Percentiles rank a stretch among this genome's conserved stretches.
phyloP scores from a whole-genome alignment of 1,140 invertebrate genomes.

The Calephelis virginiensis region DNA sequence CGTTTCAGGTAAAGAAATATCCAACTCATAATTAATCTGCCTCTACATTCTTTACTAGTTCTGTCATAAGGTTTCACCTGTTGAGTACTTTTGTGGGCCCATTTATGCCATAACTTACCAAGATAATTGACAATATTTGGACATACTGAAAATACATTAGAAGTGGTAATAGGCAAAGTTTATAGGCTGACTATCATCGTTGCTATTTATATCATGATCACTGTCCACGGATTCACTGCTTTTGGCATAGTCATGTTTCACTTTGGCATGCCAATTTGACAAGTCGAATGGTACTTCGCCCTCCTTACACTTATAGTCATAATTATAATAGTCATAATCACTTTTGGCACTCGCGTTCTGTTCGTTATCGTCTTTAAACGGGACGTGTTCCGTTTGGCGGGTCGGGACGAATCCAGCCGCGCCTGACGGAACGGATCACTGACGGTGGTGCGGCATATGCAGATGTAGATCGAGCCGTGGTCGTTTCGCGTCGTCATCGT shows the following conservation, averaged over 20 bases:
- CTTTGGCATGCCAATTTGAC: conserved; percentile 55
- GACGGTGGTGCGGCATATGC: conserved; percentile 61
- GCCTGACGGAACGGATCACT: conserved; percentile 52
- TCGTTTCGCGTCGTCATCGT: conserved; percentile 74
- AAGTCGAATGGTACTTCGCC: conserved; percentile 50
- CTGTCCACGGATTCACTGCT: conserved; percentile 49
- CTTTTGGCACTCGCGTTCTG: conserved; percentile 33
- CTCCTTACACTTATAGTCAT: conserved; percentile 31
- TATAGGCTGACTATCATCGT: conserved; percentile 59
- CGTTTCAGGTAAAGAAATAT: too few species aligned
- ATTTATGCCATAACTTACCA: background rate
- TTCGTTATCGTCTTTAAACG: conserved; percentile 18
- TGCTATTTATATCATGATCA: conserved; percentile 45
- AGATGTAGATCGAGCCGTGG: conserved; percentile 66
- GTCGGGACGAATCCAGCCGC: conserved; percentile 25
- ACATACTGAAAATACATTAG: conserved; percentile 30
- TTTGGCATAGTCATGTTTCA: conserved; percentile 37
- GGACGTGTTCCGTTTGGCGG: conserved; percentile 22
- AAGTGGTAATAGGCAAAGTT: conserved; percentile 75
- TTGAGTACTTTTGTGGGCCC: too few species aligned
- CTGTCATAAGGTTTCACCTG: too few species aligned
- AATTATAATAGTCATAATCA: conserved; percentile 38
- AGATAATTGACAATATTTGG: conserved; percentile 11
- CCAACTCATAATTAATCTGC: too few species aligned
- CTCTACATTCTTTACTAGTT: too few species aligned